These are phyloP conservation scores for Petrolisthes manimaculis DNA, from an alignment of 2,888 invertebrate species.

Conservation along the genomic window DNA sequence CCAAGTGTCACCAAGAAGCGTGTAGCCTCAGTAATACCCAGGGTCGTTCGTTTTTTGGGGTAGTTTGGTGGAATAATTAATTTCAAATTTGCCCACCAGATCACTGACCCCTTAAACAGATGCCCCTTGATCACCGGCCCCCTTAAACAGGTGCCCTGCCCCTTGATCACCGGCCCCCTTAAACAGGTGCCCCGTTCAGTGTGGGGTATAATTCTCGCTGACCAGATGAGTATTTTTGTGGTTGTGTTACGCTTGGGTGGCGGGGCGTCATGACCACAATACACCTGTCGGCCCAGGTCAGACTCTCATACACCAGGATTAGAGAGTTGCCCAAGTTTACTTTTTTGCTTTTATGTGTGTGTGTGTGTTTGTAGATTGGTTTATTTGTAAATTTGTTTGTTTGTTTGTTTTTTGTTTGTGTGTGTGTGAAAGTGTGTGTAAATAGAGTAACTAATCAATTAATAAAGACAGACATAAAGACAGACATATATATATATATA, in stretches of 20 bases:
- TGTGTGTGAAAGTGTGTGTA: slow-evolving; percentile 14
- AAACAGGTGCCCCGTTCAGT: slow-evolving; percentile 28
- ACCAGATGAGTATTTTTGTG: slow-evolving; percentile 24
- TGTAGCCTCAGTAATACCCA: no score
- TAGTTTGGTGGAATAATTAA: no score
- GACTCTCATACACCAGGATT: slow-evolving; percentile 17
- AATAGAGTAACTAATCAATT: background rate
- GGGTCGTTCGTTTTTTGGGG: no score
- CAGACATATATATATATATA: background rate
- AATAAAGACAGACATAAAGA: background rate
- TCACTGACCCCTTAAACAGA: background rate
- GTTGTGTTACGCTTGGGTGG: slow-evolving; percentile 39
- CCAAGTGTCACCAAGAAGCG: no score
- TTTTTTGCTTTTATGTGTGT: slow-evolving; percentile 12
- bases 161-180: slow-evolving; percentile 11
- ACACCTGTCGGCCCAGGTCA: slow-evolving; percentile 17
- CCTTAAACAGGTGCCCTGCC: slow-evolving; percentile 18
- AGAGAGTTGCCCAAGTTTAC: slow-evolving; percentile 23
- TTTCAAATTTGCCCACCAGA: no score
- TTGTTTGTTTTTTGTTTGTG: slow-evolving; percentile 19
- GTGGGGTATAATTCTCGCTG: background rate
- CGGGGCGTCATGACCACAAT: slow-evolving; percentile 24
- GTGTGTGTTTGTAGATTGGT: slow-evolving; percentile 8
- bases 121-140: background rate
- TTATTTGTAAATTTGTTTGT: slow-evolving; percentile 13